phyloP scores from a whole-genome alignment of 2,888 invertebrate genomes.

The Andrena marginata region DNA sequence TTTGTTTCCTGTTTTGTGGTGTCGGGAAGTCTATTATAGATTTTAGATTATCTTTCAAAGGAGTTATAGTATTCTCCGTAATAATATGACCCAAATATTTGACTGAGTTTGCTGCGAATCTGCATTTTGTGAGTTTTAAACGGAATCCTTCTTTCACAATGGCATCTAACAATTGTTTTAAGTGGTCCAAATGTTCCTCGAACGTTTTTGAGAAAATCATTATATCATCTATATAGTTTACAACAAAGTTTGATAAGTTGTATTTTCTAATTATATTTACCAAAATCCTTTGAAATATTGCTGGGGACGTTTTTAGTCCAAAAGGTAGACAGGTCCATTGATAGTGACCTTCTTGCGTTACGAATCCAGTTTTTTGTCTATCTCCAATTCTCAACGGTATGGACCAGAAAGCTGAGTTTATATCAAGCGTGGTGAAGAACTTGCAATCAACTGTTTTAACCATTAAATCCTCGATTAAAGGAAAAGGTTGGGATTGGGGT shows the following conservation, averaged over 20 bases:
- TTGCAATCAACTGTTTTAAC: constrained; percentile 23
- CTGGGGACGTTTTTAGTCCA: constrained; percentile 42
- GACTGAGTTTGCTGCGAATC: too few relatives aligned
- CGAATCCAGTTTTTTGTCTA: constrained; percentile 22
- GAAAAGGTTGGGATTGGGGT: neutral
- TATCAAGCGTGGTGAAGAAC: neutral
- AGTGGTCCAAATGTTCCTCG: neutral
- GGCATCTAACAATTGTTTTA: neutral
- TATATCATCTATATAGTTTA: neutral
- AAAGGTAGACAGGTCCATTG: constrained; percentile 46
- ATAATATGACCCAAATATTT: too few relatives aligned
- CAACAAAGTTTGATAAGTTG: neutral
- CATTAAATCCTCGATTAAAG: constrained; percentile 15
- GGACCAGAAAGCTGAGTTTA: neutral
- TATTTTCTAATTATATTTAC: constrained; percentile 41
- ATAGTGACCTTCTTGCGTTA: constrained; percentile 40
- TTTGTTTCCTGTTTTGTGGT: too few relatives aligned
- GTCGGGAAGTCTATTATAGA: too few relatives aligned
- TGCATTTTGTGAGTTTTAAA: too few relatives aligned
- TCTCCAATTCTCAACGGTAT: constrained; percentile 7
- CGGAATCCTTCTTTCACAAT: neutral
- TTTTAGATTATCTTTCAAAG: too few relatives aligned
- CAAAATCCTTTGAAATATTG: constrained; percentile 47
- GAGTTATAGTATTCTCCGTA: too few relatives aligned
- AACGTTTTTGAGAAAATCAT: constrained; percentile 3